Percentiles rank a stretch among this genome's conserved stretches.
phyloP scores from a whole-genome alignment of 2,888 invertebrate species.

The Prenolepis imparis region DNA sequence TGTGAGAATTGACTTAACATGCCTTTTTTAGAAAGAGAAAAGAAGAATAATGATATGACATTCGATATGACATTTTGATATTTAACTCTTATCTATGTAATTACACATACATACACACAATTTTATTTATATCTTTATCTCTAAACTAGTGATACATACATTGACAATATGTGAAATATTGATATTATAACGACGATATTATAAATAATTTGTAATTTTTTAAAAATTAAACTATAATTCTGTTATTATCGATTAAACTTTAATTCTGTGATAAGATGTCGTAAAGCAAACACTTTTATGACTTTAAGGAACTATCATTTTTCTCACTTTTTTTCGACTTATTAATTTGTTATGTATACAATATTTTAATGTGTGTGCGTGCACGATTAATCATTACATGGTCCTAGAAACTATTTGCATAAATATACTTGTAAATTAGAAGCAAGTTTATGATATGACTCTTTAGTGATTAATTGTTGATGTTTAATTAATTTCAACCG shows the following conservation, averaged over 20 bases:
- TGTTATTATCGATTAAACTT: background rate
- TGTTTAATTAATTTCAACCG: constrained; percentile 31
- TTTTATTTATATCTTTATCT: background rate
- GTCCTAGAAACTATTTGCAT: background rate
- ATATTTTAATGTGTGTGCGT: background rate
- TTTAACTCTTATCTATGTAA: background rate
- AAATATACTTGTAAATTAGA: background rate
- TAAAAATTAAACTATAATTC: too few relatives aligned
- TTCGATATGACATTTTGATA: background rate
- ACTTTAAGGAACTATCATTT: background rate
- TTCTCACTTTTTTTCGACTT: background rate
- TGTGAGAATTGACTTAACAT: too few relatives aligned
- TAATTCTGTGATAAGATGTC: background rate
- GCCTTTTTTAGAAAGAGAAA: too few relatives aligned
- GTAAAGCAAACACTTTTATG: background rate
- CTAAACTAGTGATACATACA: background rate
- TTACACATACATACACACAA: too few relatives aligned
- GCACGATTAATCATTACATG: background rate
- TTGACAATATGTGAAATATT: background rate
- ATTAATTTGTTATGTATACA: too few relatives aligned
- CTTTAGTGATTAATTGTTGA: constrained; percentile 14
- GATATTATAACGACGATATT: background rate
- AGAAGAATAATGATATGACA: too few relatives aligned
- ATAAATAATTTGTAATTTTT: background rate
- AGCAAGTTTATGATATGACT: background rate